Base-by-base conservation (phyloP, 2,888 invertebrate species). In the Mythimna ferrago region DNA sequence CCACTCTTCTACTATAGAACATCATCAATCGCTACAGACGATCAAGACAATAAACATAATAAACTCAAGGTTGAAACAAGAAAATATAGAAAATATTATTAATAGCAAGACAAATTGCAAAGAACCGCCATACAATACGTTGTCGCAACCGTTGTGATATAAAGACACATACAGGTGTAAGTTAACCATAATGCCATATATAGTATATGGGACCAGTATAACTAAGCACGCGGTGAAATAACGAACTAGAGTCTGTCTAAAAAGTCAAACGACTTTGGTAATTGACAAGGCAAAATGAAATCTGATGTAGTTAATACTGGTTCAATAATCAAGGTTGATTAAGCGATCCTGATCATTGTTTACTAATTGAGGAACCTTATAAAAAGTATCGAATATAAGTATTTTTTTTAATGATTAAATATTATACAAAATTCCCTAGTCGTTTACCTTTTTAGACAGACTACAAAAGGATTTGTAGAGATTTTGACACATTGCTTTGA, bases 11-110 rank as follows among this genome's bases (percentile, higher is more conserved):
- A 62, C 70, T 80, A 80, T 78, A 73, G 60, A 70, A 78, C 81
- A 86, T 80, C 86, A 81, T 72, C 35, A 58, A 70, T 85, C 73
- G 38, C 62, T 54, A 26, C 66, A 86, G 78, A 82, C 65, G 81
- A 80, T 70, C 85, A 90, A 94, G 90, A 95, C 93, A 94, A 94
- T 93, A 84, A 86, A 78, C 84, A 74, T 90, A 94, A 93, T 92
- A 91, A 82, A 91, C 90, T 89, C 94, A 95, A 95, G 95, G 95
- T 93, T 91, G 87, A 72, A 86, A 84, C 87, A 87, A 84, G 89
- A 89, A 90, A 89, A 91, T 86, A 90, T 86, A 89, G 87, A 88
- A 90, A 89, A 89, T 89, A 88, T 88, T 87, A 86, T 88, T 87
- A 86, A 88, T 87, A 86, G 84, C 74, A 84, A 86, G 87, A 91